Base-by-base conservation (phyloP, 2,797 vertebrate species). In the Gouania willdenowi region DNA sequence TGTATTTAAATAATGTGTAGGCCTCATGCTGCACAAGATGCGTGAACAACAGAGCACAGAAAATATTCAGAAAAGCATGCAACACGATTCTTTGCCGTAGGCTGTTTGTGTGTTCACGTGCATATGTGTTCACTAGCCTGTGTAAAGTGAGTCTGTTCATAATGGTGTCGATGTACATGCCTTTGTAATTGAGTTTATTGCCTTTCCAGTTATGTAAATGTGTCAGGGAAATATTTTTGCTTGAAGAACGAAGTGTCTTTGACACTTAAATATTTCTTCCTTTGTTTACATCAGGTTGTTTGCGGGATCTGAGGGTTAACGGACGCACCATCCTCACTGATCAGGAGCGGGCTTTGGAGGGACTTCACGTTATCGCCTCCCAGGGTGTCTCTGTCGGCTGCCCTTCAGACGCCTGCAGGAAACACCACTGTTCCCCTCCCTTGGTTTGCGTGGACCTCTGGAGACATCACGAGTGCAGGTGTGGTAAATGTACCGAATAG, bases 381-480 rank as follows among this genome's bases (percentile, higher is more conserved):
- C 90, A 87, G 52, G 91, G 91, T 0, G 43, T 94, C 39, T 89
- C 78, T 12, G 59, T 58, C 16, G 92, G 92, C 63, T 95, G 93
- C 68, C 74, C 77, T 29, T 93, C 93, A 0, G 89, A 92, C 2
- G 87, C 92, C 52, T 94, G 93, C 69, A 85, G 81, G 55, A 91
- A 72, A 44, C 91, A 91, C 41, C 89, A 90, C 14, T 96, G 93
- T 72, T 81, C 78, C 34, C 85, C 81, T 45, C 88, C 90, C 5
- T 79, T 93, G 50, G 79, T 92, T 56, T 94, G 92, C 7, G 77
- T 89, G 48, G 92, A 94, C 69, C 82, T 94, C 54, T 94, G 93
- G 93, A 91, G 92, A 82, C 87, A 86, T 47, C 87, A 92, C 0
- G 89, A 94, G 62, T 94, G 91, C 92, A 94, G 92, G 92, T 93